Evolutionary conservation across 1,140 invertebrate species (phyloP).

Genomic region (Stegodyphus dumicola): DNA sequence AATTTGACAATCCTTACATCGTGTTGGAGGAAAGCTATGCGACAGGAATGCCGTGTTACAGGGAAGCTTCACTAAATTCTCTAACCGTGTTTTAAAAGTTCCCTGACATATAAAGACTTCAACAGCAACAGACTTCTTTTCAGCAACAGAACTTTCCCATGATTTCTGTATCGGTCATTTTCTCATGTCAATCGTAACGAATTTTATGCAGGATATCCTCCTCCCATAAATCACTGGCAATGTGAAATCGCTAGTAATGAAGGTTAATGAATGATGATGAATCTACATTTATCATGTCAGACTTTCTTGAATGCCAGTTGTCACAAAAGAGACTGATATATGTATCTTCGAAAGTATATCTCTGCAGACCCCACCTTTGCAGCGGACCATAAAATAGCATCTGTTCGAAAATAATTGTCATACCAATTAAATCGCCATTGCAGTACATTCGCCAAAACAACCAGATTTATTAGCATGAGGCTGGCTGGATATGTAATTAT

Average conservation of each 20-base stretch:
- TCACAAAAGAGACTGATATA: slow-evolving; percentile 40
- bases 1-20: too few species aligned
- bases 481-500: slow-evolving; percentile 15
- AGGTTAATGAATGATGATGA: background rate
- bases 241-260: background rate
- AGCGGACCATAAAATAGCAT: slow-evolving; percentile 7
- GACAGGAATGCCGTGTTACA: background rate
- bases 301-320: slow-evolving; percentile 33
- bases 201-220: background rate
- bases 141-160: background rate
- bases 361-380: slow-evolving; percentile 16
- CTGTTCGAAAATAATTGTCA: slow-evolving; percentile 40
- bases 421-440: slow-evolving; percentile 21
- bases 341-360: background rate
- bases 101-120: background rate
- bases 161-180: background rate
- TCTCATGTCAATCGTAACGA: background rate
- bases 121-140: background rate
- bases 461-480: slow-evolving; percentile 3
- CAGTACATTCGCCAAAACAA: background rate
- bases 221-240: background rate
- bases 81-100: background rate
- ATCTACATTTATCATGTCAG: background rate
- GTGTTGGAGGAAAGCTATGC: background rate
- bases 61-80: background rate